Base-by-base conservation (phyloP, 2,113 vertebrate species). In the Tragelaphus scriptus region DNA sequence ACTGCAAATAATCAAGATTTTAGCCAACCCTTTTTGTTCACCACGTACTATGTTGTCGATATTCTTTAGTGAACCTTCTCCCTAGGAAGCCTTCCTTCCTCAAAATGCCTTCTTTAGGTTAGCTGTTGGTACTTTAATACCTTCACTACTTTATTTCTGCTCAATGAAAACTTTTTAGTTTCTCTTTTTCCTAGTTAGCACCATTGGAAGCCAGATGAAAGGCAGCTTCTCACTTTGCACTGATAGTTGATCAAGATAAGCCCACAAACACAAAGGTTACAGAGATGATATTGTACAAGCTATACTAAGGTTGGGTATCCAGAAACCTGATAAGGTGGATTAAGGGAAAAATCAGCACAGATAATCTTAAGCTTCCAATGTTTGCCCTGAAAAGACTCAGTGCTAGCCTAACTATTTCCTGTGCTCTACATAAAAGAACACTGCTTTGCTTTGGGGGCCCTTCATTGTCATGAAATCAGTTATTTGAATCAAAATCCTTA, bases 181-280 rank as follows among this genome's bases (percentile, higher is more conserved):
- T 97, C 92, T 91, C 81, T 91, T 97, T 71, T 94, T 95, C 84
- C 96, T 97, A 90, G 93, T 90, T 98, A 94, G 68, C 97, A 95
- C 97, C 94, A 90, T 61, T 97, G 97, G 97, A 97, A 97, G 95
- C 89, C 86, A 98, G 98, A 98, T 97, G 84, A 98, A 97, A 98
- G 94, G 93, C 93, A 44, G 56, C 95, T 79, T 97, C 95, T 97
- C 96, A 91, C 95, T 97, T 97, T 97, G 89, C 86, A 63, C 94
- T 79, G 96, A 97, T 84, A 97, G 96, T 61, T 97, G 97, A 97
- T 98, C 86, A 90, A 97, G 97, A 98, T 97, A 97, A 96, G 87
- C 93, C 3, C 13, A 47, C 94, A 85, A 94, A 96, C 93, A 97
- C 96, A 97, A 97, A 97, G 93, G 97, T 97, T 97, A 97, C 96